These are phyloP conservation scores for Parazoanthus darwini DNA, from an alignment of 92 coral and sea anemone species.

Conservation along the genomic window DNA sequence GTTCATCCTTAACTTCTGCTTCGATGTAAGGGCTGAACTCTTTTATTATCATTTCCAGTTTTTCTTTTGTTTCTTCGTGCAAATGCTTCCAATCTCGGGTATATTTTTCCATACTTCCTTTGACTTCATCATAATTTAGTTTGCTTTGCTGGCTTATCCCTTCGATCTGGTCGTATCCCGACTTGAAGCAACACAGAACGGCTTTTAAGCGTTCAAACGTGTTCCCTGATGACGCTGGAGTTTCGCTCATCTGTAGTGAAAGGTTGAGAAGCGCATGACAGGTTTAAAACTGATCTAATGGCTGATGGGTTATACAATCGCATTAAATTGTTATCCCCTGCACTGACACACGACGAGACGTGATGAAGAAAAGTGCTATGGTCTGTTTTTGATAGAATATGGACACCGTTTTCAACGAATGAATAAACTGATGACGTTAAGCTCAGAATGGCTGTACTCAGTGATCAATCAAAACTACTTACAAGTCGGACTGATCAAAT, in stretches of 20 bases:
- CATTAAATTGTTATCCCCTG: no score
- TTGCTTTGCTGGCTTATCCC: neutral
- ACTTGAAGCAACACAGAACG: slow-evolving; percentile 2
- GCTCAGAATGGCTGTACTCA: no score
- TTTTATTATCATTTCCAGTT: neutral
- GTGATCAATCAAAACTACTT: no score
- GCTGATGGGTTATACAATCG: no score
- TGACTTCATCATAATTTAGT: slow-evolving; percentile 33
- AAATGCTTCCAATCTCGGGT: neutral
- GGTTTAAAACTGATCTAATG: no score
- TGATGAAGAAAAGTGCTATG: no score
- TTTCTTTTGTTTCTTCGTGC: slow-evolving; percentile 33
- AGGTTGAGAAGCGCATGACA: neutral
- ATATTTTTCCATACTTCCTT: neutral
- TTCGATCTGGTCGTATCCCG: slow-evolving; percentile 1
- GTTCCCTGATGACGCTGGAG: neutral
- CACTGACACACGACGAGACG: no score
- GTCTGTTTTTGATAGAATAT: no score
- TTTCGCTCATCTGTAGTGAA: slow-evolving; percentile 9
- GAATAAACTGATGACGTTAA: no score
- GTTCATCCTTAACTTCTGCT: neutral
- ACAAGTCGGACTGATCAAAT: no score
- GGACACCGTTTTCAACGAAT: no score
- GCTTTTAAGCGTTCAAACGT: neutral
- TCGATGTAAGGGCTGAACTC: slow-evolving; percentile 34